These are phyloP conservation scores for Centropristis striata DNA, from an alignment of 2,113 vertebrate genomes.

Conservation along the genomic window DNA sequence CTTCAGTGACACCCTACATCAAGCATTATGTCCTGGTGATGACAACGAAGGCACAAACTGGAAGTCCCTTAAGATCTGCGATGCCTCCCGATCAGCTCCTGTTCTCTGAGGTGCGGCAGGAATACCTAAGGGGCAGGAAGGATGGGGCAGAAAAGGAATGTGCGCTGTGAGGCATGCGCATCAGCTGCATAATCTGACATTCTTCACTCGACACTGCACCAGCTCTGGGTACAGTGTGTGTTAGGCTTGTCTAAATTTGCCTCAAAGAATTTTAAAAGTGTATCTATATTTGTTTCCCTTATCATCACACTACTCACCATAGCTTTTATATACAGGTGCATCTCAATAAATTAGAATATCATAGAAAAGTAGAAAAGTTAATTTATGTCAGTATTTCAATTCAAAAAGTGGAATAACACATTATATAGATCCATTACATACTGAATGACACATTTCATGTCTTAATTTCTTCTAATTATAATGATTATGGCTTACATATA, in stretches of 20 bases:
- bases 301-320: too few relatives aligned
- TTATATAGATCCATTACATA: too few relatives aligned
- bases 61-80: conserved; percentile 71
- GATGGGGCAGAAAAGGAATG: not conserved
- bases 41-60: conserved; percentile 77
- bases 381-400: too few relatives aligned
- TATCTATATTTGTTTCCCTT: too few relatives aligned
- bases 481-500: too few relatives aligned
- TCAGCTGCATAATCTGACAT: conserved; percentile 6
- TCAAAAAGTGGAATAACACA: too few relatives aligned
- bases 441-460: too few relatives aligned
- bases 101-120: conserved; percentile 43
- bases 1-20: conserved; percentile 68
- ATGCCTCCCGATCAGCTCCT: conserved; percentile 57
- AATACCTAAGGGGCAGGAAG: not conserved
- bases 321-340: too few relatives aligned
- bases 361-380: too few relatives aligned
- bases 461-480: too few relatives aligned
- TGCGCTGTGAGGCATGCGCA: not conserved
- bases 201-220: not conserved
- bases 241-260: conserved; percentile 11
- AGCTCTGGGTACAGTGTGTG: not conserved
- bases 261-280: not conserved
- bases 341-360: too few relatives aligned
- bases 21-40: conserved; percentile 75